Percentiles rank a stretch among this genome's conserved stretches.
phyloP scores from a whole-genome alignment of 2,888 invertebrate genomes.

The Notocelia uddmanniana region DNA sequence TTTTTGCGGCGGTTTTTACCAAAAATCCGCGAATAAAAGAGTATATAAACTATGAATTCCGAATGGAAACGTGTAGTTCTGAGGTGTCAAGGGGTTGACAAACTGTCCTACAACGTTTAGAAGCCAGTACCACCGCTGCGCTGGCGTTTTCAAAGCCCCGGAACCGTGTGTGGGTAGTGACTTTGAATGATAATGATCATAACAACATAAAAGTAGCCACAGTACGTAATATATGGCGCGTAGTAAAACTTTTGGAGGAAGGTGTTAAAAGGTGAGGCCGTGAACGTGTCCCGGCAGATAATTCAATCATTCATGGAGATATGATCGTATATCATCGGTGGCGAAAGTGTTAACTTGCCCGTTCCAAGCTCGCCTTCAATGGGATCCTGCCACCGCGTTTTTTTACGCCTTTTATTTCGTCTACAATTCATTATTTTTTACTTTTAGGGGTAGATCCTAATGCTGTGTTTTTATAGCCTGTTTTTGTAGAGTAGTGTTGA shows the following conservation, averaged over 20 bases:
- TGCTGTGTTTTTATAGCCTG: conserved; percentile 53
- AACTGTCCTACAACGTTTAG: neutral
- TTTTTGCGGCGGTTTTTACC: neutral
- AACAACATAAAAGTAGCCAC: conserved; percentile 82
- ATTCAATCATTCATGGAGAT: conserved; percentile 84
- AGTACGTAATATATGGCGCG: conserved; percentile 79
- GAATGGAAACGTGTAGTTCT: neutral
- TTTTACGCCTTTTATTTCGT: conserved; percentile 68
- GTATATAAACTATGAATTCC: neutral
- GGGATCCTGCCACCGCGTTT: conserved; percentile 64
- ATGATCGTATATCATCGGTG: conserved; percentile 82
- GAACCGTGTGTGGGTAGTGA: conserved; percentile 75
- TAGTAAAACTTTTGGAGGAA: conserved; percentile 82
- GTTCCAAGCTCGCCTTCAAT: conserved; percentile 65
- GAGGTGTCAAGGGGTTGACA: neutral
- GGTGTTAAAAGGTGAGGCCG: conserved; percentile 82
- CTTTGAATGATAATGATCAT: conserved; percentile 84
- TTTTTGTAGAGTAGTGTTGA: conserved; percentile 56
- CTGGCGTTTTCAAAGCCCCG: conserved; percentile 55
- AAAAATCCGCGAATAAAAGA: neutral
- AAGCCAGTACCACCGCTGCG: conserved; percentile 20
- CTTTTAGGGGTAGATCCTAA: conserved; percentile 54
- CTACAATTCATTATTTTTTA: conserved; percentile 69
- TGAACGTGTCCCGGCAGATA: conserved; percentile 81
- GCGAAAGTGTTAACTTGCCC: conserved; percentile 79